These are phyloP conservation scores for Xiphias gladius DNA, from an alignment of 2,113 vertebrate genomes.

Conservation along the genomic window DNA sequence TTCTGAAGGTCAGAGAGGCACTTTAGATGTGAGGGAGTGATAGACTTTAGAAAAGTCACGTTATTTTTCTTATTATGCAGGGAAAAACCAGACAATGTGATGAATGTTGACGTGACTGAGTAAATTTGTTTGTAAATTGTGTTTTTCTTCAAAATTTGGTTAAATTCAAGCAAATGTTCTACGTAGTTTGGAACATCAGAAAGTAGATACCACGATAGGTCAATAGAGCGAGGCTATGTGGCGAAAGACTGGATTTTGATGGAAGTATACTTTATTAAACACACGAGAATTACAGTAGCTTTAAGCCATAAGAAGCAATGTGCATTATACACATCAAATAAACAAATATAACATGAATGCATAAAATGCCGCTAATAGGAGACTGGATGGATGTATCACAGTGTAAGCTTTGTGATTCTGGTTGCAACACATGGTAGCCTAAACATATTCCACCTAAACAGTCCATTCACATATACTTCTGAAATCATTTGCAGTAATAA, in stretches of 20 bases:
- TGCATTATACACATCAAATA: background rate
- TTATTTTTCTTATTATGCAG: background rate
- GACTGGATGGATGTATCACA: background rate
- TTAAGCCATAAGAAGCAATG: background rate
- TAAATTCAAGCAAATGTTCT: background rate
- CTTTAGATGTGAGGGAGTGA: background rate
- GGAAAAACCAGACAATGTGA: background rate
- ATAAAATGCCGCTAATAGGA: too few relatives aligned
- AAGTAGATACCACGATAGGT: background rate
- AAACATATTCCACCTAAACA: background rate
- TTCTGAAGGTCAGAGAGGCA: slow-evolving; percentile 17
- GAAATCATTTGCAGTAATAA: background rate
- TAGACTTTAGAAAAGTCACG: background rate
- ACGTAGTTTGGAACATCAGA: background rate
- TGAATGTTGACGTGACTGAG: background rate
- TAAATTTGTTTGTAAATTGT: background rate
- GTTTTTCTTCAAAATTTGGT: background rate
- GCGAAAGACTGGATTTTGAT: background rate
- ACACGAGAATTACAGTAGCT: background rate
- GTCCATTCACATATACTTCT: background rate
- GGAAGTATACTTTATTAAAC: background rate
- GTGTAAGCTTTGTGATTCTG: background rate
- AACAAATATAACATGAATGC: background rate
- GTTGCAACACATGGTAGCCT: background rate
- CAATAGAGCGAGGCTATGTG: background rate